Conservation (phyloP, 2,113 vertebrate species). For the Cololabis saira region DNA sequence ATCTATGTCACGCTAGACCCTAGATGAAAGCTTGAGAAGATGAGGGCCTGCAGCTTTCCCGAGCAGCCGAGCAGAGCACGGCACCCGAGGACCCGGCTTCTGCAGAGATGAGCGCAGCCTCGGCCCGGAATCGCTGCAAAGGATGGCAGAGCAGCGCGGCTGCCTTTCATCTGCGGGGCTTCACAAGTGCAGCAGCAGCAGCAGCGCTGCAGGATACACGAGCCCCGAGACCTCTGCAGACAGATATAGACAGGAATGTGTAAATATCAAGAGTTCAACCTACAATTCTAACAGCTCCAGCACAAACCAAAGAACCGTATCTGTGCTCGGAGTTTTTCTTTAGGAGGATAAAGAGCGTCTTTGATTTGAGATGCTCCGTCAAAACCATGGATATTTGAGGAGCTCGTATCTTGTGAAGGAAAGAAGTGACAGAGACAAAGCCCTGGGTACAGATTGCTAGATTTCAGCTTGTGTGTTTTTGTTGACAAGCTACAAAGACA, state of each 20-base stretch:
- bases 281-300: neutral
- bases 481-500: constrained; percentile 33
- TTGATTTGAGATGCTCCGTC: neutral
- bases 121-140: constrained; percentile 41
- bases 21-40: constrained; percentile 64
- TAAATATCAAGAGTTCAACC: constrained; percentile 3
- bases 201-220: constrained; percentile 25
- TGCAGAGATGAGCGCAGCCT: too few relatives aligned
- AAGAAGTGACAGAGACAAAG: neutral
- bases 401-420: neutral
- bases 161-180: constrained; percentile 41
- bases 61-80: constrained; percentile 46
- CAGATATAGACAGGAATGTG: constrained; percentile 26
- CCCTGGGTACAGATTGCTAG: neutral
- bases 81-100: constrained; percentile 49
- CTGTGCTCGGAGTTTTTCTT: too few relatives aligned
- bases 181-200: constrained; percentile 20
- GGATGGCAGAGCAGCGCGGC: constrained; percentile 17
- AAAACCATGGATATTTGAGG: neutral
- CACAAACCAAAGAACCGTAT: too few relatives aligned
- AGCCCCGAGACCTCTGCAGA: constrained; percentile 30
- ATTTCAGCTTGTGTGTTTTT: constrained; percentile 17
- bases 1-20: constrained; percentile 35
- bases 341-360: neutral
- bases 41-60: constrained; percentile 69